Evolutionary conservation across 2,888 invertebrate species (phyloP), one percentile per base, ranked within the genome.

Genomic region (Muschampia plurimacula): DNA sequence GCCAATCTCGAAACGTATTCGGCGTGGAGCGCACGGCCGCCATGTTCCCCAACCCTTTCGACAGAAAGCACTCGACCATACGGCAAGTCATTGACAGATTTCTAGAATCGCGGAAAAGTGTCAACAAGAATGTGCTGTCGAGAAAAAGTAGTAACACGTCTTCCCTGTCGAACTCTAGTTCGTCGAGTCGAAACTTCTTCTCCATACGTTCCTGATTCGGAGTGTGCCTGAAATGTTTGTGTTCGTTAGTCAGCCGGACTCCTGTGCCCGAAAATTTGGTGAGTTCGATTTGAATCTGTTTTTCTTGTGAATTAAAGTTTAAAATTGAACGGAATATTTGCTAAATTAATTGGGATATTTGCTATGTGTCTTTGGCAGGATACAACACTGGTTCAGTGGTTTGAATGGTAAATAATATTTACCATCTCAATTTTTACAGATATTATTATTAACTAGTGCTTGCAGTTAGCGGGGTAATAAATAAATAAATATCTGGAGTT

Each of bases 41-140:
- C 78, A 96, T 96, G 96, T 96, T 95, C 87, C 96, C 96, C 32
- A 96, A 96, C 84, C 96, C 96, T 78, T 96, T 96, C 86, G 96
- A 96, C 80, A 94, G 96, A 84, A 96, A 96, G 83, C 96, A 96
- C 87, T 96, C 96, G 74, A 96, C 96, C 62, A 96, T 96, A 80
- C 94, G 96, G 74, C 96, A 96, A 86, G 95, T 96, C 79, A 86
- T 96, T 79, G 96, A 96, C 81, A 94, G 95, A 73, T 85, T 96
- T 73, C 88, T 96, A 78, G 95, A 94, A 70, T 93, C 82, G n/a
- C 86, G 79, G 75, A 83, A 78, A 44, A 77, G 79, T 32, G 79
- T 77, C 76, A 79, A 78, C 65, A 87, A 85, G 77, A 84, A 85
- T 80, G 85, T 77, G 0, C 79, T 91, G 9, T 86, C 87, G 10